Percentiles rank a stretch among this genome's conserved stretches.
phyloP scores from a whole-genome alignment of 2,888 invertebrate species.

The Drosophila macrothrix region DNA sequence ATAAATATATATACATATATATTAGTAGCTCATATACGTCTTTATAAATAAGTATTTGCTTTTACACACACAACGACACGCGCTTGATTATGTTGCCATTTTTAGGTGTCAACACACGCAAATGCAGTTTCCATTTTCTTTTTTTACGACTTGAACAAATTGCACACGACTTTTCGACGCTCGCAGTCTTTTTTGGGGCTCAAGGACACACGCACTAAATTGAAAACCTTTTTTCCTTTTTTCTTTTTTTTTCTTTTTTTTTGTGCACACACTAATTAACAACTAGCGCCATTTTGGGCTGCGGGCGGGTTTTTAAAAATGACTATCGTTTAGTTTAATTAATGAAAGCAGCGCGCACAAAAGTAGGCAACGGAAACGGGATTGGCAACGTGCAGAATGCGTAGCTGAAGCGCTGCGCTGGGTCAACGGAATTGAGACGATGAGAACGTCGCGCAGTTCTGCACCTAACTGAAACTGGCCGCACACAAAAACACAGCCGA shows the following conservation, averaged over 20 bases:
- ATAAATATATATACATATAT: not conserved
- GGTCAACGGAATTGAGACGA: slow-evolving; percentile 28
- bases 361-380: slow-evolving; percentile 32
- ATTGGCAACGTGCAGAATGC: slow-evolving; percentile 47
- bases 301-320: slow-evolving; percentile 5
- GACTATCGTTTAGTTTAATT: slow-evolving; percentile 53
- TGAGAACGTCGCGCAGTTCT: slow-evolving; percentile 67
- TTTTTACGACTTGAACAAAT: slow-evolving; percentile 37
- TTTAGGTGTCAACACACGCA: slow-evolving; percentile 41
- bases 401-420: slow-evolving; percentile 25
- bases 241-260: not conserved
- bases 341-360: slow-evolving; percentile 45
- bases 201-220: slow-evolving; percentile 46
- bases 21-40: not conserved
- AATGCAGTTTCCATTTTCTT: slow-evolving; percentile 22
- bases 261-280: slow-evolving; percentile 43
- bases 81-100: slow-evolving; percentile 47
- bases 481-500: slow-evolving; percentile 33
- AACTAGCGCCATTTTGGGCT: slow-evolving; percentile 9
- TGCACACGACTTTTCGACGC: slow-evolving; percentile 29
- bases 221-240: slow-evolving; percentile 5
- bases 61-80: slow-evolving; percentile 12
- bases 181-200: slow-evolving; percentile 3
- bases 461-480: slow-evolving; percentile 71
- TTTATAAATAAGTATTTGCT: not conserved